Percentiles rank a stretch among this genome's conserved stretches.
Evolutionary conservation across 2,797 vertebrate species (phyloP).

Genomic region (Cichlasoma orientale): DNA sequence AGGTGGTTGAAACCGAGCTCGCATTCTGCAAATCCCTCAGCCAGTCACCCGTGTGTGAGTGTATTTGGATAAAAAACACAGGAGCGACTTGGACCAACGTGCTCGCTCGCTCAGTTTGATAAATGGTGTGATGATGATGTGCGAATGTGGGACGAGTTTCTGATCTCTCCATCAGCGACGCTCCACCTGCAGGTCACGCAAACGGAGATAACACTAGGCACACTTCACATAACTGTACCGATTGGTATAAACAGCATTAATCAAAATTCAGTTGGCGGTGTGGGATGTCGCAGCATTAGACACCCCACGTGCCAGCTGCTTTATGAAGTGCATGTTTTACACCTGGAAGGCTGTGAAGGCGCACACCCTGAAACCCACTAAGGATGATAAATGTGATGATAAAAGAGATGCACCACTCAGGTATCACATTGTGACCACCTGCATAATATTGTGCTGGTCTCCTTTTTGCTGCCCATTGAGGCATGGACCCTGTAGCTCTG

Average conservation of each 20-base stretch:
- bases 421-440: too few relatives aligned
- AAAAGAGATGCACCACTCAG: too few relatives aligned
- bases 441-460: too few relatives aligned
- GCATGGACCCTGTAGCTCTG: too few relatives aligned
- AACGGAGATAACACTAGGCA: background rate
- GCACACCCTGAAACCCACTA: background rate
- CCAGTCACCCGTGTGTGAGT: background rate
- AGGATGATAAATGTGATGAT: background rate
- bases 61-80: background rate
- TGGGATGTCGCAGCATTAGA: background rate
- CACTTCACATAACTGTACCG: background rate
- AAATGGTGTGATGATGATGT: constrained; percentile 3
- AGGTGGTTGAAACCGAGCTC: constrained; percentile 12
- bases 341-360: background rate
- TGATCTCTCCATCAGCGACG: constrained; percentile 47
- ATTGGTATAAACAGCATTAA: constrained; percentile 33
- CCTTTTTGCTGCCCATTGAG: too few relatives aligned
- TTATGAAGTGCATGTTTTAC: constrained; percentile 24
- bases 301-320: background rate
- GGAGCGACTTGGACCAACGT: background rate
- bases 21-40: constrained; percentile 11
- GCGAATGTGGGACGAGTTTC: constrained; percentile 22
- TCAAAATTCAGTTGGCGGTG: constrained; percentile 23
- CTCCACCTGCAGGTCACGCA: constrained; percentile 37
- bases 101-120: background rate